phyloP scores from a whole-genome alignment of 35 echinoderm and acorn worm species.

The Heliocidaris erythrogramma region DNA sequence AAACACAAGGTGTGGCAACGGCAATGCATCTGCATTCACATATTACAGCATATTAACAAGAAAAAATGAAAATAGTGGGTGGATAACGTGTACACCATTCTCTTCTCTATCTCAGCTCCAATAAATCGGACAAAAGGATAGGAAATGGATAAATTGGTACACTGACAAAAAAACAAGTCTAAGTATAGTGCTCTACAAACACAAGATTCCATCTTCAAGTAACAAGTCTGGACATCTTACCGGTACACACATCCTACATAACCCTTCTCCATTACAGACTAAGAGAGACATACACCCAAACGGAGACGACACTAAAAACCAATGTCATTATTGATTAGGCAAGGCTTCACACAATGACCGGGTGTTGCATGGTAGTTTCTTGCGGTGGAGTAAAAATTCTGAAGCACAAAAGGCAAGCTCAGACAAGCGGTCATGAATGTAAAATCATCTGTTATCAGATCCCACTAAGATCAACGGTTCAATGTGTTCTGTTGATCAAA shows the following conservation, averaged over 20 bases:
- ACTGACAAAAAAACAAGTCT: no score
- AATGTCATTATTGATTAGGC: conserved; percentile 7
- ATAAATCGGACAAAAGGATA: no score
- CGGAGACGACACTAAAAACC: neutral
- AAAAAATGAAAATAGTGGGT: no score
- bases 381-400: neutral
- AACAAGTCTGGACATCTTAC: neutral
- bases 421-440: neutral
- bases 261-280: neutral
- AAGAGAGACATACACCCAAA: neutral
- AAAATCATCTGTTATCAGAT: neutral
- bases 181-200: no score
- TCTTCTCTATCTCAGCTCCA: no score
- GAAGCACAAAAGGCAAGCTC: neutral
- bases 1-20: no score
- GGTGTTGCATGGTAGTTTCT: conserved; percentile 1
- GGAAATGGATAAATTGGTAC: no score
- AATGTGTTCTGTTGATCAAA: neutral
- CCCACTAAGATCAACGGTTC: neutral
- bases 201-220: no score
- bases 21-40: no score
- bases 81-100: no score
- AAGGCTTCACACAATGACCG: neutral
- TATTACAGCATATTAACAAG: no score
- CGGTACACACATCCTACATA: neutral